Evolutionary conservation across 2,113 vertebrate species (phyloP), one percentile per base, ranked within the genome.

Genomic region (Mus musculus): DNA sequence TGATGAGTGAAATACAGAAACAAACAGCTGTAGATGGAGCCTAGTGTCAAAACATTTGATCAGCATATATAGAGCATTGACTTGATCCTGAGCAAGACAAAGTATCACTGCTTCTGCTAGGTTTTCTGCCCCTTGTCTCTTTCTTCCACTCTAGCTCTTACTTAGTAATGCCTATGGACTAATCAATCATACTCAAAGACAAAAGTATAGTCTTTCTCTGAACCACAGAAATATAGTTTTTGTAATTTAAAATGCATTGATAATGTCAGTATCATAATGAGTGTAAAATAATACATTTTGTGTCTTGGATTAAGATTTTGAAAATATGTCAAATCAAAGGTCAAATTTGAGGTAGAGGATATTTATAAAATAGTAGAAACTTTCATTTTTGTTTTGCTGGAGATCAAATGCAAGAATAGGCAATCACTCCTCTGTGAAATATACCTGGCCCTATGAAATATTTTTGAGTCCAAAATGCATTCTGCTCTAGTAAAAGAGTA

Each of bases 1-100:
- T 96, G 96, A 96, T 94, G 96, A 94, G 72, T 98, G 93, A 98
- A 98, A 98, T 97, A 97, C 90, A 98, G 95, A 97, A 96, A 96
- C 93, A 97, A 97, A 95, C 97, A 69, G 28, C 5, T 49, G 7
- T 6, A 33, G 17, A 49, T 3, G 4, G 5, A 46, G 1, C 28
- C 28, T 7, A 19, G 39, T 49, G 24, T 30, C 9, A 65, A 28
- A 46, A 8, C 36, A 20, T 24, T 88, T 61, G 26, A 28, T 49
- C 36, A 30, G 36, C 36, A 42, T 42, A 11, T 36, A 10, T 1
- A 22, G 30, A 39, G 17, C 1, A 5, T 42, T 77, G 30, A 11
- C 30, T 49, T 36, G 28, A 63, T 65, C 39, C 10, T 49, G 11
- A 90, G 11, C 3, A n/a, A 7, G 22, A 63, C 5, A 33, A 22